These are phyloP conservation scores for Sternarchorhynchus goeldii DNA, from an alignment of 2,797 vertebrate species.

Conservation along the genomic window DNA sequence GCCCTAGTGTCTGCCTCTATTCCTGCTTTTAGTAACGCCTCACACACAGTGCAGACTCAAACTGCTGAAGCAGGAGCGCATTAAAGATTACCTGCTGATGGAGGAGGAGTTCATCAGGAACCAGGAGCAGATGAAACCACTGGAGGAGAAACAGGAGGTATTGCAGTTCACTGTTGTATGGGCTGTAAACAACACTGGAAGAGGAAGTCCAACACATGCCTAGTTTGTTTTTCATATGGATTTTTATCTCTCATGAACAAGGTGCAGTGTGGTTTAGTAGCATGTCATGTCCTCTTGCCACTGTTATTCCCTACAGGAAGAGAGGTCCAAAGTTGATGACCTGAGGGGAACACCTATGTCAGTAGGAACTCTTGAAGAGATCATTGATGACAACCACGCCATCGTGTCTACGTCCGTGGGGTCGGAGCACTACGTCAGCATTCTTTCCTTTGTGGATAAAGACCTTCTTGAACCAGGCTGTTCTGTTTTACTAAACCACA, in stretches of 20 bases:
- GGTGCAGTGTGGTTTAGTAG: background rate
- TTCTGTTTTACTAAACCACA: conserved; percentile 96
- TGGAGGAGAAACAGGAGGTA: conserved; percentile 99
- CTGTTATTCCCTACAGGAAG: conserved; percentile 78
- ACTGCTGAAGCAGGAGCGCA: conserved; percentile 83
- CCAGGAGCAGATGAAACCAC: conserved; percentile 98
- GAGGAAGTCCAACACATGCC: background rate
- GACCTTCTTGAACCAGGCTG: conserved; percentile 96
- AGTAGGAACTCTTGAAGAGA: conserved; percentile 96
- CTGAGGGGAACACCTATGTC: conserved; percentile 98
- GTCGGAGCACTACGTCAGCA: conserved; percentile 98
- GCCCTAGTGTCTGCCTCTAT: background rate
- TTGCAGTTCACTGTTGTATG: background rate
- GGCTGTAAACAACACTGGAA: too few relatives aligned
- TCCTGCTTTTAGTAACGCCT: conserved; percentile 84
- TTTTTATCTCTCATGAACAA: background rate
- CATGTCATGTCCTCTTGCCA: background rate
- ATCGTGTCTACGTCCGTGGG: conserved; percentile 98
- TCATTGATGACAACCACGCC: conserved; percentile 98
- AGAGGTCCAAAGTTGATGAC: conserved; percentile 97
- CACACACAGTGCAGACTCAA: conserved; percentile 94
- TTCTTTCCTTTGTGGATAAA: conserved; percentile 97
- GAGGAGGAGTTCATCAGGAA: conserved; percentile 99
- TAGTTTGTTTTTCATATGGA: background rate
- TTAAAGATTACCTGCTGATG: conserved; percentile 98